Base-by-base conservation (phyloP, 1,140 invertebrate genomes). In the Pemphigus obesinymphae region DNA sequence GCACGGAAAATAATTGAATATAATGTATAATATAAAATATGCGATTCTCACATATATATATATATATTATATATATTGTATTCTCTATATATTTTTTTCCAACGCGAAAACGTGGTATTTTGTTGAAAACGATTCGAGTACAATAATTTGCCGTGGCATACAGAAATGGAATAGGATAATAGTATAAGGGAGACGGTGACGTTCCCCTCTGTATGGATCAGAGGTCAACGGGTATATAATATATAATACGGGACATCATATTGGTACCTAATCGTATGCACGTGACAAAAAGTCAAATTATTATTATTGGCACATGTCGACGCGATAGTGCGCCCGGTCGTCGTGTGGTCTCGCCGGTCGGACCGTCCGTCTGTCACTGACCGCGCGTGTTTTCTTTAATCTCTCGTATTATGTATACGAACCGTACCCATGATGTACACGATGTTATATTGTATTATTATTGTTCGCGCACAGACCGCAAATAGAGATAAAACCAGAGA, bases 261-360 rank as follows among this genome's bases (percentile, higher is more conserved):
- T 29, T 26, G 58, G 63, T 66, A 40, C 3, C 37, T 7, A 45
- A 45, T 45, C 8, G 11, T 15, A n/a, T 37, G n/a, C 37, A 29
- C 34, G 37, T 70, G 68, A 45, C 23, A 45, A 45, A 70, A 29
- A 70, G 40, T 26, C 68, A 70, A 45, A 45, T 40, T 40, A 23
- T 23, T 40, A 3, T 40, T 17, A n/a, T 37, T n/a, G 15, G 13
- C 4, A 37, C 23, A 40, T 43, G 1, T 20, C 3, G 3, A 23
- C 63, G 58, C 2, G 26, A 26, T 11, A 61, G 55, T 34, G 31
- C 31, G 34, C 13, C 20, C 26, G 37, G 66, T 70, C 66, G n/a
- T 70, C 66, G 37, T 72, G 68, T 43, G 68, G 68, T 72, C 68
- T 72, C 40, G 26, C 48, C 43, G 23, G n/a, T n/a, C n/a, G n/a